These are phyloP conservation scores for Lithobates sylvaticus DNA, from an alignment of 2,797 vertebrate genomes.

Conservation along the genomic window DNA sequence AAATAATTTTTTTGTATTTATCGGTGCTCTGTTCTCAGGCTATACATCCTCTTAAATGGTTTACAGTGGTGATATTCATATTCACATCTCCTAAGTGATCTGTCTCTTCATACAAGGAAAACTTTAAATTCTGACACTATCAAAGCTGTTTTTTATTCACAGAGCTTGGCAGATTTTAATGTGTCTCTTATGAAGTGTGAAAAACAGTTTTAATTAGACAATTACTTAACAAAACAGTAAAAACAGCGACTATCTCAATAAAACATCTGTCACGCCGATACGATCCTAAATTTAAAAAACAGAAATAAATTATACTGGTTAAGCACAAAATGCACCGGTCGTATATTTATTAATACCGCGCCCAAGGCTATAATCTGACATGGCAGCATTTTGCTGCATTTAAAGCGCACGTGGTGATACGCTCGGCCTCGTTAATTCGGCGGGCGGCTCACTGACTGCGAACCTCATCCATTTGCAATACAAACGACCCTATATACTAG, in stretches of 20 bases:
- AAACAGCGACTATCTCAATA: constrained; percentile 58
- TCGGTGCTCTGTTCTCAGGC: too few relatives aligned
- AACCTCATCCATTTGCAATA: background rate
- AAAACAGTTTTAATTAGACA: constrained; percentile 63
- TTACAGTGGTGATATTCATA: background rate
- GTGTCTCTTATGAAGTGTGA: constrained; percentile 62
- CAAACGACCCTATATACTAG: background rate
- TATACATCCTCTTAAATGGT: background rate
- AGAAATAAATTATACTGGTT: constrained; percentile 38
- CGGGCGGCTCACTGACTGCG: background rate
- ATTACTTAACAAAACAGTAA: constrained; percentile 64
- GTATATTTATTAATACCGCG: constrained; percentile 41
- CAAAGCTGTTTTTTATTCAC: constrained; percentile 27
- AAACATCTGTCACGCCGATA: constrained; percentile 60
- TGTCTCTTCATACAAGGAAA: background rate
- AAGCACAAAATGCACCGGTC: constrained; percentile 40
- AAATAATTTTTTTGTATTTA: too few relatives aligned
- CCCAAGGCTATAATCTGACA: background rate
- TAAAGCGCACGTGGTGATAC: background rate
- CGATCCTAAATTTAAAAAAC: constrained; percentile 31
- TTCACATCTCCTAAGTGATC: constrained; percentile 14
- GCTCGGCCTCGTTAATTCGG: background rate
- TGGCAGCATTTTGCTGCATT: background rate
- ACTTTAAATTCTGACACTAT: constrained; percentile 9
- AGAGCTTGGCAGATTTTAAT: constrained; percentile 59